Evolutionary conservation across 64 coral and sea anemone genomes (phyloP), one percentile per base, ranked within the genome.

Genomic region (Pocillopora verrucosa): DNA sequence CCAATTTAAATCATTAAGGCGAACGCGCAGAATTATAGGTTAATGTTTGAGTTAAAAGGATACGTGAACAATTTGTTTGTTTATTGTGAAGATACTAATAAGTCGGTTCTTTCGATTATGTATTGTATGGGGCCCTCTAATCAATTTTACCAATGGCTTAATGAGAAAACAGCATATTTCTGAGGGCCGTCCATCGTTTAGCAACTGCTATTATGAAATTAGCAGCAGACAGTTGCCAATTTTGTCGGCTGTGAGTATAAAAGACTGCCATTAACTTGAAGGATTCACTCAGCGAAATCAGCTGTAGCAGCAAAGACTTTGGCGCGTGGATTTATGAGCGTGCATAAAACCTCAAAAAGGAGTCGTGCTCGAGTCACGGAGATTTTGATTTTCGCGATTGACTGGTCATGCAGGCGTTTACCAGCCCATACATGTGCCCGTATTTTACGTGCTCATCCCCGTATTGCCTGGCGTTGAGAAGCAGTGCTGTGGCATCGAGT

Each of bases 71-170:
- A 61, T 92, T 86, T 92, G 90, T 92, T 92, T 92, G 83, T 92
- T 92, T 92, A 92, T 87, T 92, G 90, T 92, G 82, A 80, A 80
- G 82, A 87, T 79, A 76, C 84, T 92, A 92, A 92, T 92, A 92
- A 86, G 90, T 76, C 77, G 86, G 75, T 36, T 65, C 75, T 80
- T 87, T 86, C 68, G 75, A 92, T 78, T 86, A 87, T 51, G 83
- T 25, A 78, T 77, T 87, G 90, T 76, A 74, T 87, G 75, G 76
- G 24, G 36, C 74, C 35, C 90, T 36, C 90, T 92, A 92, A 92
- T 92, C 83, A 92, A 86, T 91, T 86, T 92, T 38, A 80, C 76
- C 90, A 92, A 87, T 87, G 62, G 70, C 36, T 41, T 86, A 84
- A 92, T 83, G 76, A 80, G 60, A 80, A 67, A 87, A 87, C 90